Evolutionary conservation across 2,113 vertebrate species (phyloP).

Genomic region (Burhinus bistriatus): DNA sequence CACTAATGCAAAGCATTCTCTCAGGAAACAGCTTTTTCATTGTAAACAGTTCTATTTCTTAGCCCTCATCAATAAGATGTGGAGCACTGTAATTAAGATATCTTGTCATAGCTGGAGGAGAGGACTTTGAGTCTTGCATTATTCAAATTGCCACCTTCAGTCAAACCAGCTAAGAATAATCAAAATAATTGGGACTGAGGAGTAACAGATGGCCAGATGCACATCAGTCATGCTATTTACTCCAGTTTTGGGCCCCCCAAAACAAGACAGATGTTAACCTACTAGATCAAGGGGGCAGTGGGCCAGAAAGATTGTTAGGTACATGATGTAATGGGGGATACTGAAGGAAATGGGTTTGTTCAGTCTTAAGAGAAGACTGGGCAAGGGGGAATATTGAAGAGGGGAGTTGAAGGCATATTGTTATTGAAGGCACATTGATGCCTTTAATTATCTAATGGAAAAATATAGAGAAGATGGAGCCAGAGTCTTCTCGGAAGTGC

Average conservation of each 20-base stretch:
- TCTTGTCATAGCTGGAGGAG: background rate
- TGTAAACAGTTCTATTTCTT: background rate
- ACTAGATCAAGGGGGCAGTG: background rate
- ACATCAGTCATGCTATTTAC: background rate
- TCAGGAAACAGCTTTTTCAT: background rate
- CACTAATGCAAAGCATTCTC: background rate
- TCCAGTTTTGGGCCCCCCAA: background rate
- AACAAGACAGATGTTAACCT: background rate
- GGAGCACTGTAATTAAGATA: background rate
- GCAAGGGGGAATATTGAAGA: background rate
- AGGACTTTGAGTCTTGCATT: background rate
- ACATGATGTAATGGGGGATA: background rate
- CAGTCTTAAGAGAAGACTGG: background rate
- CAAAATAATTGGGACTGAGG: background rate
- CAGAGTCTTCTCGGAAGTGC: background rate
- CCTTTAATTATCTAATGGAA: background rate
- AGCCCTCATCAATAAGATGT: background rate
- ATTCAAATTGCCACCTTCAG: background rate
- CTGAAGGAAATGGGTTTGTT: background rate
- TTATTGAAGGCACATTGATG: background rate
- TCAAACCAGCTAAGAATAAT: background rate
- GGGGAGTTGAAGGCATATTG: background rate
- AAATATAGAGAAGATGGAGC: background rate
- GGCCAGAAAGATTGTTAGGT: background rate
- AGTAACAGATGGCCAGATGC: background rate